A percentile compares a stretch with the other conserved stretches of the same genome.
These are phyloP conservation scores for Trichechus manatus DNA, from an alignment of 2,113 vertebrate species.

Conservation along the genomic window DNA sequence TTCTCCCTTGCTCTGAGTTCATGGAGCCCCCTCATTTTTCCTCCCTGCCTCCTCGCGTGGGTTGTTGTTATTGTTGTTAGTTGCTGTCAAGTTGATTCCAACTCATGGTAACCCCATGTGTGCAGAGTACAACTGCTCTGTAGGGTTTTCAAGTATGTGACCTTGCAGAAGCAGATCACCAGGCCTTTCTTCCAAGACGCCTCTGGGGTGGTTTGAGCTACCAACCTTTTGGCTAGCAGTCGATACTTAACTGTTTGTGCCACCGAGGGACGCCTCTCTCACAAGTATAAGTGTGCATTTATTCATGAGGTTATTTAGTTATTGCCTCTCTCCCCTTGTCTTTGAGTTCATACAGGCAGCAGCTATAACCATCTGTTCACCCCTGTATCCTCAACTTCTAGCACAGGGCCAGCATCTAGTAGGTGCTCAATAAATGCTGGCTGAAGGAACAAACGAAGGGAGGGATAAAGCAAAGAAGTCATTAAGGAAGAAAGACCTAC, in stretches of 20 bases:
- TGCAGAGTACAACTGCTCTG: background rate
- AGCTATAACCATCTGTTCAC: background rate
- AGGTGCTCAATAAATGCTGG: background rate
- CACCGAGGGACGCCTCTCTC: background rate
- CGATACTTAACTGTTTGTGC: background rate
- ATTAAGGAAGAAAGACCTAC: background rate
- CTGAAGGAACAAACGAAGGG: background rate
- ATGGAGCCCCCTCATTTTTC: background rate
- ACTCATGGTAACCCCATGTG: background rate
- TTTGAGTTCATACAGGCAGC: background rate
- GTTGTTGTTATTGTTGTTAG: background rate
- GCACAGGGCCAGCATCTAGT: background rate
- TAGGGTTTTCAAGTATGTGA: background rate
- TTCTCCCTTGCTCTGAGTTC: background rate
- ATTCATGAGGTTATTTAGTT: background rate
- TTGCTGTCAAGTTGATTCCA: background rate
- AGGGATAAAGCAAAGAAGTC: background rate
- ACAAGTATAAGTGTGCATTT: background rate
- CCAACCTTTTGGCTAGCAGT: background rate
- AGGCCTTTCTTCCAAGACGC: background rate
- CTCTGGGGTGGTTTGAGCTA: background rate
- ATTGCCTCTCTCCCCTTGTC: background rate
- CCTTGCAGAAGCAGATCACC: background rate
- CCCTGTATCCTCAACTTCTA: background rate
- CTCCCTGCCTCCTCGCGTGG: background rate